These are phyloP conservation scores for Chrysina gloriosa DNA, from an alignment of 2,888 invertebrate genomes.

Conservation along the genomic window DNA sequence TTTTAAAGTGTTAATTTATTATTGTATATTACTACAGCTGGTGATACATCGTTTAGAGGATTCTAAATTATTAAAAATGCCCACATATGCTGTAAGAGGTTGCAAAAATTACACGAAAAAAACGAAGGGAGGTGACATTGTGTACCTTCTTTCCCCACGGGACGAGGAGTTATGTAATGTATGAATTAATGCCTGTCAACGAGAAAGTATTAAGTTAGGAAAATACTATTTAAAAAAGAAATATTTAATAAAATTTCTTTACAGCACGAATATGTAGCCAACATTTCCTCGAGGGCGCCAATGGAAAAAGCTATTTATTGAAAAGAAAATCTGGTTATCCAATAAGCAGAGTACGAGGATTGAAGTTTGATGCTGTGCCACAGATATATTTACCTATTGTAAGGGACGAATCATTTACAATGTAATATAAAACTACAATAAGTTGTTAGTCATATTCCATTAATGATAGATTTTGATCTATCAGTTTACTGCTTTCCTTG, in stretches of 20 bases:
- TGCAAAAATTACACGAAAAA: background rate
- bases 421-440: too few relatives aligned
- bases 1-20: too few relatives aligned
- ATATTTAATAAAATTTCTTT: background rate
- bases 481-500: too few relatives aligned
- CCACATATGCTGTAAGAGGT: background rate
- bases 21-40: too few relatives aligned
- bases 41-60: too few relatives aligned
- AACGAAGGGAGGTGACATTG: background rate
- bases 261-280: background rate
- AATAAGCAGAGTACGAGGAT: background rate
- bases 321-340: background rate
- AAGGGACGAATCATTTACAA: too few relatives aligned
- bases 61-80: too few relatives aligned
- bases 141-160: background rate
- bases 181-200: background rate
- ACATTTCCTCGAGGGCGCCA: background rate
- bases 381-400: background rate
- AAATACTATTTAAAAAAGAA: background rate
- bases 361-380: background rate
- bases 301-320: background rate
- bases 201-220: background rate
- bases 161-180: background rate
- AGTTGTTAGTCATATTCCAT: too few relatives aligned
- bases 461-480: too few relatives aligned